Conservation (phyloP, 2,797 vertebrate species). For the Prunella strophiata region DNA sequence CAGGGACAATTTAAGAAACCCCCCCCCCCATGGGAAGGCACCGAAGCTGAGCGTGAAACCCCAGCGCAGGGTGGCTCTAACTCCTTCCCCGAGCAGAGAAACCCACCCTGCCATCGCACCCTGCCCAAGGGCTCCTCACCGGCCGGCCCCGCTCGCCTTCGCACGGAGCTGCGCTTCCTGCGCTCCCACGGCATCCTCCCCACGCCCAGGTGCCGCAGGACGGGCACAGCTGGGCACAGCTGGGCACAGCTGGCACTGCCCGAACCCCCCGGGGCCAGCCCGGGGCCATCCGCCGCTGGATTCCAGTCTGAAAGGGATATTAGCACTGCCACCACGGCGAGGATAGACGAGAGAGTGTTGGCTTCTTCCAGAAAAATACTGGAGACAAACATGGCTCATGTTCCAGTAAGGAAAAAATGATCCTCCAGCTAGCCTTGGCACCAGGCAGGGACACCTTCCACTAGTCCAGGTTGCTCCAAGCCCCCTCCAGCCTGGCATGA, state of each 20-base stretch:
- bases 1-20: not conserved
- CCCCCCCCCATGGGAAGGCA: not conserved
- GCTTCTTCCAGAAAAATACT: not conserved
- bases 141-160: not conserved
- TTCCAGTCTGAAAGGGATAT: not conserved
- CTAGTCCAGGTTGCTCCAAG: not conserved
- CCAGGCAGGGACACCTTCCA: not conserved
- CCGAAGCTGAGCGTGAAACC: rapidly evolving
- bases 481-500: not conserved
- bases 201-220: rapidly evolving
- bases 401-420: not conserved
- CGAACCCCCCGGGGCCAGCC: not conserved
- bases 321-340: rapidly evolving
- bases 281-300: rapidly evolving
- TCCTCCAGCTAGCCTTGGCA: not conserved
- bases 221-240: rapidly evolving
- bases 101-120: not conserved
- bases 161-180: rapidly evolving
- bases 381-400: not conserved
- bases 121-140: not conserved
- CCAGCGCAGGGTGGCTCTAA: not conserved
- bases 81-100: not conserved
- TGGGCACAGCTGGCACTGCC: not conserved
- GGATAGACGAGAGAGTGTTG: not conserved
- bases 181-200: rapidly evolving